Evolutionary conservation across 2,113 vertebrate species (phyloP).

Genomic region (Pseudorectes ferrugineus): DNA sequence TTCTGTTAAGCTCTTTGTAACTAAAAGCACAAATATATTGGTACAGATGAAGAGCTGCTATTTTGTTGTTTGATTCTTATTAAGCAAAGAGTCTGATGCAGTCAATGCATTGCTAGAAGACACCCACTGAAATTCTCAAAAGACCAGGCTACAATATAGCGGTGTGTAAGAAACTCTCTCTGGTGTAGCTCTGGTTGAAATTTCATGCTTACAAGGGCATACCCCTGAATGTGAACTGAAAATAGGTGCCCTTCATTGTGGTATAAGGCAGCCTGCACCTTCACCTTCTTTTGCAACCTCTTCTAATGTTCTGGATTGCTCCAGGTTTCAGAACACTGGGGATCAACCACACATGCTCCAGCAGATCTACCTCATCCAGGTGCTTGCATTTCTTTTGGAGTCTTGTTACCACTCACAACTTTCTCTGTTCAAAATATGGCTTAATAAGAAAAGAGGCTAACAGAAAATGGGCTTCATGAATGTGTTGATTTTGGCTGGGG

Average conservation of each 20-base stretch:
- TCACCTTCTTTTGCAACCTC: background rate
- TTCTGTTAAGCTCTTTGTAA: background rate
- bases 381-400: background rate
- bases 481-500: background rate
- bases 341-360: background rate
- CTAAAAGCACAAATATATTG: background rate
- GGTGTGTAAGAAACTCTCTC: background rate
- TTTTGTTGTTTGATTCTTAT: background rate
- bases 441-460: background rate
- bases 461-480: background rate
- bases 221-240: background rate
- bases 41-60: background rate
- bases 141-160: background rate
- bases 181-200: background rate
- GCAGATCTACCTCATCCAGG: background rate
- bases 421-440: background rate
- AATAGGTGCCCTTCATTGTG: background rate
- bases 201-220: background rate
- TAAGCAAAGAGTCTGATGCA: background rate
- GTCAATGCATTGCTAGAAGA: background rate
- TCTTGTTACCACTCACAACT: background rate
- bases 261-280: background rate
- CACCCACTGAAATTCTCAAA: background rate
- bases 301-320: background rate
- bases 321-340: background rate